Base-by-base conservation (phyloP, 2,888 invertebrate genomes). In the Ectobius pallidus region DNA sequence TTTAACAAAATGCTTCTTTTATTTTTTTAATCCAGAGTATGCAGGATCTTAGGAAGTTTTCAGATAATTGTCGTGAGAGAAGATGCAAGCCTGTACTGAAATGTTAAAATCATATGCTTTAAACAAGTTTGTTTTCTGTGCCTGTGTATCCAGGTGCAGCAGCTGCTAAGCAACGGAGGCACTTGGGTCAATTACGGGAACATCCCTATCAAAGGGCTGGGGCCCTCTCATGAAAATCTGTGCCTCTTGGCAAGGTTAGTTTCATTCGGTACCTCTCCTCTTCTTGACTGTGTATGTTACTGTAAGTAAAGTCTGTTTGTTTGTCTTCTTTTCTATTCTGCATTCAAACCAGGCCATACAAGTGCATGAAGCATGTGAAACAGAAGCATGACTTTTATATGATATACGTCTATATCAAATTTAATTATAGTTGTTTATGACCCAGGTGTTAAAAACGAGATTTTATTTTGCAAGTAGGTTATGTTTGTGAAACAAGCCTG, bases 121-220 rank as follows among this genome's bases (percentile, higher is more conserved):
- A 73, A 73, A 73, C 18, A 42, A 34, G 32, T 63, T 67, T 72
- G 58, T 68, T 74, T 72, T 74, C 44, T 74, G 70, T 74, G 74
- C 73, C 73, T 74, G 74, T 73, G 71, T 73, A 73, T 71, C 89
- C 89, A 93, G 93, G 94, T 92, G 93, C 92, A 65, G 89, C 34
- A 34, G 91, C 93, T 87, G 92, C 91, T 83, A 91, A 91, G 86
- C 89, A 91, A 84, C 88, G 91, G 84, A 91, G 94, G 86, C 90
- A 90, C 85, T 90, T 94, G 87, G 91, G 92, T 88, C 92, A 93
- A 86, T 89, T 92, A 86, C 90, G 97, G 91, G 96, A 96, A 88
- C 96, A 97, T 91, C 97, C 97, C 87, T 97, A 97, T 91, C 95
- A 95, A 90, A 95, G 96, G 90, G 93, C 95, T 88, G 92, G 92